Conservation (phyloP, 2,888 invertebrate genomes). For the Nipponacmea schrenckii region DNA sequence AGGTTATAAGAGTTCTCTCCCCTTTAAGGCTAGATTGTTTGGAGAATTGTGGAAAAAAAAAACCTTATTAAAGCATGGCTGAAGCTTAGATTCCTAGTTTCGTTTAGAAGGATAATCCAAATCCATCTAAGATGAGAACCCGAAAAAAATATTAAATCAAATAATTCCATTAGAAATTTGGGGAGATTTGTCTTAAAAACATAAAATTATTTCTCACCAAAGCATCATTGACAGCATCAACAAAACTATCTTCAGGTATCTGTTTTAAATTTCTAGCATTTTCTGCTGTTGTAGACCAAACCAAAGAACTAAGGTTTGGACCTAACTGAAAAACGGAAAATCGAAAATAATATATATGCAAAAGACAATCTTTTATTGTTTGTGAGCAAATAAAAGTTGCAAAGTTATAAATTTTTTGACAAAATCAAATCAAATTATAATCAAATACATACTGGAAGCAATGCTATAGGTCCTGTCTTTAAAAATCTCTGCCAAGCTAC, state of each 20-base stretch:
- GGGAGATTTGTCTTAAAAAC: too few species aligned
- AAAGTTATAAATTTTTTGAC: background rate
- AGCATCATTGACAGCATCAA: slow-evolving; percentile 87
- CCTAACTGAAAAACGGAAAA: slow-evolving; percentile 74
- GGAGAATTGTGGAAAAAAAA: too few species aligned
- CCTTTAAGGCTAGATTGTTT: too few species aligned
- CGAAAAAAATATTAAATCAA: too few species aligned
- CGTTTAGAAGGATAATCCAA: too few species aligned
- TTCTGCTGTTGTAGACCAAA: slow-evolving; percentile 86
- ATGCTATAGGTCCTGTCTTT: slow-evolving; percentile 89
- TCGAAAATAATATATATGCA: background rate
- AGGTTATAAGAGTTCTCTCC: too few species aligned
- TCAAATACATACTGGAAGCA: slow-evolving; percentile 76
- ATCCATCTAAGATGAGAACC: too few species aligned
- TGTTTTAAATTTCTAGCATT: slow-evolving; percentile 80
- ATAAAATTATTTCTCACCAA: slow-evolving; percentile 73
- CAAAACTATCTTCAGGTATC: slow-evolving; percentile 82
- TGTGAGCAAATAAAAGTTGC: background rate
- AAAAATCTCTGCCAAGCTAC: slow-evolving; percentile 97
- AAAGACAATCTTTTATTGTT: background rate
- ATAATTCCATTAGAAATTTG: too few species aligned
- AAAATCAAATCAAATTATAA: background rate
- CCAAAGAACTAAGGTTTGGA: slow-evolving; percentile 84
- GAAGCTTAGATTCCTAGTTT: too few species aligned
- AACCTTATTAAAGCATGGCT: too few species aligned